Evolutionary conservation across 2,888 invertebrate species (phyloP), one percentile per base, ranked within the genome.

Genomic region (Cataglyphis altisquamis): DNA sequence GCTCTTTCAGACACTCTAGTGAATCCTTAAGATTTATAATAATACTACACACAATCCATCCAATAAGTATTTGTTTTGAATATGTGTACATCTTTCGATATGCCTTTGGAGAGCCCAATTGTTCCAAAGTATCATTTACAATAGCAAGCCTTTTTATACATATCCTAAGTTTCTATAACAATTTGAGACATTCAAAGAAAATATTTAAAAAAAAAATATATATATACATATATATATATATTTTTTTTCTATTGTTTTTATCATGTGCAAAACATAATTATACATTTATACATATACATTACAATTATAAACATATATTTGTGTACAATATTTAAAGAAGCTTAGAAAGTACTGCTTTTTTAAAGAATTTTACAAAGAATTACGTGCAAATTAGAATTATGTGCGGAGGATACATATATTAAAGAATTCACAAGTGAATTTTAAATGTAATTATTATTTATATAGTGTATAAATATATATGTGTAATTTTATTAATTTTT

Each of bases 81-180:
- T 0, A 25, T 2, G 9, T 45, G 29, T 29, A 12, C 4, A 73
- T 3, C 4, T 60, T 73, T 41, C 41, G 0, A 15, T 45, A 73
- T 0, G 29, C 4, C 45, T 41, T 60, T 12, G 25, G 41, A 60
- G 29, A 62, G 12, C 73, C 39, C 6, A 73, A 41, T 9, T 73
- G n/a, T n/a, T 73, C 60, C 36, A 73, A 41, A 60, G 60, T 73
- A 29, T 73, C 12, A 41, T 73, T 41, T 5, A 73, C n/a, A 29
- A 6, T 1, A 73, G 5, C 29, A n/a, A 73, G 60, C 5, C 18
- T 57, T 12, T 39, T 41, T 12, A 60, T 70, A 21, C 36, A 55
- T 15, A 36, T 18, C 8, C 5, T 15, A 36, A 70, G 55, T 36
- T 21, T 70, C 70, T 70, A 52, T 21, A 70, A 70, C 12, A 36